Evolutionary conservation across 2,888 invertebrate genomes (phyloP), one percentile per base, ranked within the genome.

Genomic region (Rapana venosa): DNA sequence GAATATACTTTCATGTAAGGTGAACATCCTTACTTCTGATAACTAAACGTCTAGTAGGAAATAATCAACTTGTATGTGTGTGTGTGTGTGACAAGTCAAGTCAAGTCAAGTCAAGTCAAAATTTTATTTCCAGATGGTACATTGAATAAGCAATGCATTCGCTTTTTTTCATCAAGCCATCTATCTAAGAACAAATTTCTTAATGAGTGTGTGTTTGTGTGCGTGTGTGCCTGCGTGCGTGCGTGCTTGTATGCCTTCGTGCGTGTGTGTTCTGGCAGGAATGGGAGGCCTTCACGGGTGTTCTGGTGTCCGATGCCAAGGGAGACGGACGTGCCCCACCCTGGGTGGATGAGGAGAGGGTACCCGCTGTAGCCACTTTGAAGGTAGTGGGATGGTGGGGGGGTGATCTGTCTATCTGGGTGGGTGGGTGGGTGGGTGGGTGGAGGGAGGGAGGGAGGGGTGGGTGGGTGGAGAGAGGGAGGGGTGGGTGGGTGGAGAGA

Each of bases 221-320:
- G 22, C 22, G 2, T 61, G 61, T 13, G 61, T 61, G 15, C 61
- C 6, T 61, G 15, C 15, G 61, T 61, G 61, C 61, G 61, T 13
- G 13, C 13, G 22, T 15, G 61, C 13, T 4, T 61, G 61, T 61
- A 2, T 13, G 61, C 22, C 6, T 13, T 4, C 61, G 15, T 2
- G 26, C 2, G 77, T n/a, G 13, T 77, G 26, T 77, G 15, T 77
- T 61, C 6, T 61, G 61, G 1, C 94, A 98, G 97, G 97, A 98
- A 94, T 98, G 98, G 98, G 97, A 97, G 94, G 96, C 97, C 81
- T 97, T 98, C 94, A 97, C 97, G 87, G 97, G 97, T 8, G 97
- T 97, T 93, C 96, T 97, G 61, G 96, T 97, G 30, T 96, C 97
- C 11, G 97, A 97, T 92, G 95, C 96, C 15, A 96, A 96, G 95